Percentiles rank a stretch among this genome's conserved stretches.
phyloP scores from a whole-genome alignment of 2,797 vertebrate genomes.

The Chanos chanos region DNA sequence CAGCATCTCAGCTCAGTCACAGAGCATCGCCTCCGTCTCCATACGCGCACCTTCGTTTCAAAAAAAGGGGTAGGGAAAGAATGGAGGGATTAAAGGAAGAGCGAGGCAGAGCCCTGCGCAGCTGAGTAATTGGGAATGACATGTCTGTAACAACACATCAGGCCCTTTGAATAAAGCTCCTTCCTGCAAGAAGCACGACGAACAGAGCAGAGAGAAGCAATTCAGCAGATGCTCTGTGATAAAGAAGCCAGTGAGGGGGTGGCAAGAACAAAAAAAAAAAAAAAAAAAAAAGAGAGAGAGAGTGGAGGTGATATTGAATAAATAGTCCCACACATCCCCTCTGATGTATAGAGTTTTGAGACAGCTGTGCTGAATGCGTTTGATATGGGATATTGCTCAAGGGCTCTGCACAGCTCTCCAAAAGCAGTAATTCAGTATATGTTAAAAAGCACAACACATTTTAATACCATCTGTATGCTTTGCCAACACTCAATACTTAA shows the following conservation, averaged over 20 bases:
- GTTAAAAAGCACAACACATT: slow-evolving; percentile 33
- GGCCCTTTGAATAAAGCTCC: slow-evolving; percentile 38
- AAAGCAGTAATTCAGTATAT: slow-evolving; percentile 33
- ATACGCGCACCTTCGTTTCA: neutral
- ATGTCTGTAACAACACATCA: slow-evolving; percentile 37
- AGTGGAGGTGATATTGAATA: slow-evolving; percentile 60
- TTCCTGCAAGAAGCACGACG: slow-evolving; percentile 38
- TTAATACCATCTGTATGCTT: slow-evolving; percentile 34
- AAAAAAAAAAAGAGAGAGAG: slow-evolving; percentile 48
- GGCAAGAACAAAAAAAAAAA: slow-evolving; percentile 48
- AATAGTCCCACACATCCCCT: slow-evolving; percentile 43
- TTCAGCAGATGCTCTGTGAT: slow-evolving; percentile 55
- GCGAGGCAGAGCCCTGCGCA: slow-evolving; percentile 15
- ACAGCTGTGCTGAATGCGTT: slow-evolving; percentile 75
- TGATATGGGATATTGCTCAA: slow-evolving; percentile 57
- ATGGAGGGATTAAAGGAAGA: slow-evolving; percentile 17
- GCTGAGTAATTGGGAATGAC: slow-evolving; percentile 37
- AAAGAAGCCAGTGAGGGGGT: slow-evolving; percentile 29
- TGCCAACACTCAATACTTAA: slow-evolving; percentile 31
- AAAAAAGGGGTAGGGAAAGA: neutral
- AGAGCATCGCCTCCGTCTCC: neutral
- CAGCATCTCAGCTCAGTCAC: neutral
- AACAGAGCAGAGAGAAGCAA: slow-evolving; percentile 46
- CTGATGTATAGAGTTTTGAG: slow-evolving; percentile 49
- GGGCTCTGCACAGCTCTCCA: slow-evolving; percentile 6